Base-by-base conservation (phyloP, 2,888 invertebrate genomes). In the Idaea dimidiata region DNA sequence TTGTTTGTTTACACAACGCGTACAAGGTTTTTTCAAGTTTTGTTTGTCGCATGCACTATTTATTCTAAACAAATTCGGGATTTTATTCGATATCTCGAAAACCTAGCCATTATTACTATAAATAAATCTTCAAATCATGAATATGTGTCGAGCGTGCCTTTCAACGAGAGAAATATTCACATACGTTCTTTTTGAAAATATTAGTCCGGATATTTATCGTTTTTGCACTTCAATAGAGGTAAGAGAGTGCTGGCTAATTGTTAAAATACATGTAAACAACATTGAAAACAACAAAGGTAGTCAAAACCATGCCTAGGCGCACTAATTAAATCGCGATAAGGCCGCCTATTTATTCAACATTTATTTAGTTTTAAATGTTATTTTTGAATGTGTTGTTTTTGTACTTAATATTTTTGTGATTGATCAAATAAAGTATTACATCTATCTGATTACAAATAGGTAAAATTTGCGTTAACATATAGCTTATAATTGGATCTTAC, bases 211-310 rank as follows among this genome's bases (percentile, higher is more conserved):
- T 66, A 70, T 81, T 43, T 92, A 84, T 71, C 79, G 68, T 58
- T 92, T 86, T 75, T 93, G 92, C 67, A 93, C 92, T 60, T 88
- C 91, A 14, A 67, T 93, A 43, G 77, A 91, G 84, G 92, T 92
- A 77, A 71, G 60, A 53, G 0, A 43, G 16, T 14, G 14, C 8
- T 43, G 0, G 10, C 43, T 33, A 33, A 6, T 6, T 6, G 7
- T 43, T 43, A 14, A 43, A 43, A 43, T 43, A 43, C 3, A 10
- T 14, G 0, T 1, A 14, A 32, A 8, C 43, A 24, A 24, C n/a
- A n/a, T n/a, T n/a, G 14, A 53, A 7, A 53, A 53, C 24, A 24
- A 5, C 24, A 24, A 24, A 24, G 24, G n/a, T n/a, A n/a, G n/a
- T n/a, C n/a, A n/a, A n/a, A n/a, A n/a, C n/a, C n/a, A n/a, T n/a